These are phyloP conservation scores for Formica aserva DNA, from an alignment of 2,888 invertebrate species.

Conservation along the genomic window DNA sequence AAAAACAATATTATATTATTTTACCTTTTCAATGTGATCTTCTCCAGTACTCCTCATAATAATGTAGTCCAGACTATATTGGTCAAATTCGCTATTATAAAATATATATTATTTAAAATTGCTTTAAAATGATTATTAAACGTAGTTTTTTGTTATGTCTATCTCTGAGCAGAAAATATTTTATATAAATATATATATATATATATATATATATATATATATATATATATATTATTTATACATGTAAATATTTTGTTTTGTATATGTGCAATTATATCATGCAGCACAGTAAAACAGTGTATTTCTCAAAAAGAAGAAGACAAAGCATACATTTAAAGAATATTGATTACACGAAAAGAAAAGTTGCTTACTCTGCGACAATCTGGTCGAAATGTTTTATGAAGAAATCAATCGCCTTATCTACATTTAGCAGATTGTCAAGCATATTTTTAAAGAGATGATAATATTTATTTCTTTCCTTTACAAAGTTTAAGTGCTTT, in stretches of 20 bases:
- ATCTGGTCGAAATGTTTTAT: constrained; percentile 19
- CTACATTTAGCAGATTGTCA: background rate
- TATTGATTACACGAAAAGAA: background rate
- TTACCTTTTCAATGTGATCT: constrained; percentile 54
- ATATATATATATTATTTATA: background rate
- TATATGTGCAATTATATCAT: background rate
- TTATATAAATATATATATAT: background rate
- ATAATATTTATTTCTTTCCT: background rate
- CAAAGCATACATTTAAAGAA: background rate
- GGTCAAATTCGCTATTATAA: background rate
- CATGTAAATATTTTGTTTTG: background rate
- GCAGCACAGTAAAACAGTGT: background rate
- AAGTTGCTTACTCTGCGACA: constrained; percentile 25
- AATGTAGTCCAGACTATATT: background rate
- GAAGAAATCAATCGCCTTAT: constrained; percentile 26
- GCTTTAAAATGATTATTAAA: constrained; percentile 1
- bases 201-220: background rate
- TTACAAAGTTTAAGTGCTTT: constrained; percentile 55
- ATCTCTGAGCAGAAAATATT: background rate
- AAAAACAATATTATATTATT: background rate
- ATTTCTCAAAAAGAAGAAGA: background rate
- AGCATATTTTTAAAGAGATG: background rate
- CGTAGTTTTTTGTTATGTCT: background rate
- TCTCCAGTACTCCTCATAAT: background rate
- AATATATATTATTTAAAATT: background rate